phyloP scores from a whole-genome alignment of 2,113 vertebrate species.

The Mungos mungo region DNA sequence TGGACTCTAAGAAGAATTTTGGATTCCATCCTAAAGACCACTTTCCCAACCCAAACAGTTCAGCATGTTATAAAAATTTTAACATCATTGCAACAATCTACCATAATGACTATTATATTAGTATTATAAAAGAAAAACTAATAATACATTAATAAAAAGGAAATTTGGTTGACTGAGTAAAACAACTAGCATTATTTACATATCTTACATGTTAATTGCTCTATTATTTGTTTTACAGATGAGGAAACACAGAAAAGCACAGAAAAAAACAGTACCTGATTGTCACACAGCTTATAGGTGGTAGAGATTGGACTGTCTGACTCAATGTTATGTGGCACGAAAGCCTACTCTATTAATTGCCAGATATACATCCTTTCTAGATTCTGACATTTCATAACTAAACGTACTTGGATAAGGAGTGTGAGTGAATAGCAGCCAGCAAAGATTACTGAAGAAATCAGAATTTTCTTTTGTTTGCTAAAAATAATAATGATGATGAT shows the following conservation, averaged over 20 bases:
- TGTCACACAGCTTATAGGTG: background rate
- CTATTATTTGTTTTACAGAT: background rate
- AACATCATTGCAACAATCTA: background rate
- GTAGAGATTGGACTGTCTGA: background rate
- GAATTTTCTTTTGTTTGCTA: background rate
- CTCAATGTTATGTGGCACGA: background rate
- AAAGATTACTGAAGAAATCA: background rate
- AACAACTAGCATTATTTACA: background rate
- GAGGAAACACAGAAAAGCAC: background rate
- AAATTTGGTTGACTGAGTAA: background rate
- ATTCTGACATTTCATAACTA: background rate
- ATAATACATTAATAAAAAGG: slow-evolving; percentile 1
- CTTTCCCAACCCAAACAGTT: background rate
- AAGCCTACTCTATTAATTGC: background rate
- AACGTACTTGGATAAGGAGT: background rate
- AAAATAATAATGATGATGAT: background rate
- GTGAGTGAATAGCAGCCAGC: background rate
- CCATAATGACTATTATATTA: background rate
- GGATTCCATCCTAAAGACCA: background rate
- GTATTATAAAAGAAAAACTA: background rate
- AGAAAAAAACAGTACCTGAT: background rate
- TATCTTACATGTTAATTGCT: background rate
- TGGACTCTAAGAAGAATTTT: background rate
- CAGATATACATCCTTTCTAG: background rate
- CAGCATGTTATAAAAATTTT: background rate